A percentile compares a stretch with the other conserved stretches of the same genome.
Evolutionary conservation across 2,113 vertebrate species (phyloP).

Genomic region (Apteryx owenii): DNA sequence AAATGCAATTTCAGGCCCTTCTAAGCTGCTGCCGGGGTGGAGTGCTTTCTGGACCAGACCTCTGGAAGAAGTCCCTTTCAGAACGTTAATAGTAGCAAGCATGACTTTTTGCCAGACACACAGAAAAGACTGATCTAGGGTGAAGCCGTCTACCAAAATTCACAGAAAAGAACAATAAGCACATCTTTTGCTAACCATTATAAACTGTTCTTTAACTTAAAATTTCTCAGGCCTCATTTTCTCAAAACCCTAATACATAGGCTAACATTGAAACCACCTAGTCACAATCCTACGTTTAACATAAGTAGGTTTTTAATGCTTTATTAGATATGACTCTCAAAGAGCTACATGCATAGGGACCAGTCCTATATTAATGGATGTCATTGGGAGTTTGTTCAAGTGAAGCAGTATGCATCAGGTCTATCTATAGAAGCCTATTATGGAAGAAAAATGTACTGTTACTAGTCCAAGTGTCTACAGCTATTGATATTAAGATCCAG

Average conservation of each 20-base stretch:
- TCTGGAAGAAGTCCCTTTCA: not conserved
- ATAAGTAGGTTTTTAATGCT: not conserved
- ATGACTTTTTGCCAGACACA: not conserved
- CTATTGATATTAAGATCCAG: not conserved
- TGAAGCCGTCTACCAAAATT: not conserved
- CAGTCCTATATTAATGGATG: too few species aligned
- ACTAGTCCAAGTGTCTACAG: not conserved
- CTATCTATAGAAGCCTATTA: not conserved
- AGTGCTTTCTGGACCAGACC: accelerated
- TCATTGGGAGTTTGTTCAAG: not conserved
- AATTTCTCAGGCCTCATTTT: not conserved
- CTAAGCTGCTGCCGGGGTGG: not conserved
- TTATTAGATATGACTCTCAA: not conserved
- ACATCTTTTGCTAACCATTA: not conserved
- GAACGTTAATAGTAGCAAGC: not conserved
- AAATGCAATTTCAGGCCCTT: not conserved
- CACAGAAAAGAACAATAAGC: not conserved
- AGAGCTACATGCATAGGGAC: not conserved
- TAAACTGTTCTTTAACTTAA: not conserved
- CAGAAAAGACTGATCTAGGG: not conserved
- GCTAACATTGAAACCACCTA: not conserved
- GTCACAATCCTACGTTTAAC: not conserved
- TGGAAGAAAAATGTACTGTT: not conserved
- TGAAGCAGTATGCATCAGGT: not conserved
- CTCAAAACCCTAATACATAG: not conserved